These are phyloP conservation scores for Protomyctophum bolini DNA, from an alignment of 2,113 vertebrate genomes.

Conservation along the genomic window DNA sequence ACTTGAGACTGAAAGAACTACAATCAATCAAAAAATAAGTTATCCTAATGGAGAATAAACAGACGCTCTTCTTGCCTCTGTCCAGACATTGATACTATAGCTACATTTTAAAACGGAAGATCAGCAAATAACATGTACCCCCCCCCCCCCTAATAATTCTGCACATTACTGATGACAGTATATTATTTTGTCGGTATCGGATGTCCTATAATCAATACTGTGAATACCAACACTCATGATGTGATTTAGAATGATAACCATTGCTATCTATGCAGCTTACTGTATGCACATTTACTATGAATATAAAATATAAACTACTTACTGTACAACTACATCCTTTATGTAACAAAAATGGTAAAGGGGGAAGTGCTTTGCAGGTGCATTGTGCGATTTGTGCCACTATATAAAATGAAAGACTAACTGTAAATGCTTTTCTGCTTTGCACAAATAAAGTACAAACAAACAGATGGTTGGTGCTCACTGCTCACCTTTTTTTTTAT, in stretches of 20 bases:
- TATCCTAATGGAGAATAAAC: slow-evolving; percentile 16
- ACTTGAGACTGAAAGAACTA: slow-evolving; percentile 7
- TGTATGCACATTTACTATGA: slow-evolving; percentile 5
- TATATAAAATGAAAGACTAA: slow-evolving; percentile 16
- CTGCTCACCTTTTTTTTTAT: not conserved
- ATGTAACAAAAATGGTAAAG: not conserved
- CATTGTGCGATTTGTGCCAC: not conserved
- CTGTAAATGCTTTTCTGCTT: slow-evolving; percentile 55
- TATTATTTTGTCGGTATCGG: not conserved
- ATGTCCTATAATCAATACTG: slow-evolving; percentile 17
- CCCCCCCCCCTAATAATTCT: not conserved
- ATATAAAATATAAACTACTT: not conserved
- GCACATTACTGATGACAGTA: slow-evolving; percentile 6
- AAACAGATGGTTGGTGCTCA: not conserved
- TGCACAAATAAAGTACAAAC: slow-evolving; percentile 52
- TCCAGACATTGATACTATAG: not conserved
- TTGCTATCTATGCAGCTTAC: slow-evolving; percentile 47
- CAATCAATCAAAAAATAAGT: not conserved
- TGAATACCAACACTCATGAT: not conserved
- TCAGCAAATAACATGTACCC: slow-evolving; percentile 21
- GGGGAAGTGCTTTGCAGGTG: not conserved
- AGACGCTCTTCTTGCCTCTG: not conserved
- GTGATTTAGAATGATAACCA: slow-evolving; percentile 12
- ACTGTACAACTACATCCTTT: not conserved
- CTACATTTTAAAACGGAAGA: not conserved